Evolutionary conservation across 1,140 invertebrate genomes (phyloP), one percentile per base, ranked within the genome.

Genomic region (Trissolcus basalis): DNA sequence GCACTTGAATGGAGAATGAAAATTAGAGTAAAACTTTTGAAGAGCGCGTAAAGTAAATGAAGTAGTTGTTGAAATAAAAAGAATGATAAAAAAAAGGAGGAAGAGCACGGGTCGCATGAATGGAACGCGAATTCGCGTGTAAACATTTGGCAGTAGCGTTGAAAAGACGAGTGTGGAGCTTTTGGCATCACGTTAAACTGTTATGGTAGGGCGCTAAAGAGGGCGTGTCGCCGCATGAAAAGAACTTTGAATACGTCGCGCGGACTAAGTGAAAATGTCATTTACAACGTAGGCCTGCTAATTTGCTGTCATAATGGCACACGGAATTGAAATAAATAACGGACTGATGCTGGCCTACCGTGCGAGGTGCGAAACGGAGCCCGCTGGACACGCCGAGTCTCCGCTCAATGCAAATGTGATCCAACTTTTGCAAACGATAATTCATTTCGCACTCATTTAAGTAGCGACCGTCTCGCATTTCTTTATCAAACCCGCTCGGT

Each of bases 281-380:
- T 85, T 84, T 77, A 79, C 67, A 69, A 33, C 53, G 63, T 73
- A 71, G 77, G 77, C 81, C 81, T 55, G 83, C 83, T 85, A 84
- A 85, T 85, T 84, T 81, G 64, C 80, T 79, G 70, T 65, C 83
- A 83, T 85, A 85, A 85, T 85, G 81, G 65, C 77, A 72, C 55
- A 70, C 64, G 67, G 67, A 71, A 82, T 84, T 69, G 75, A 80
- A 79, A 85, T 84, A 85, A 85, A 85, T 85, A 85, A 85, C 76
- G 80, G 70, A 65, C 69, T 63, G 69, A 83, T 78, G 83, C 79
- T 79, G 80, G 65, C 36, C 65, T 48, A 61, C 39, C 76, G 71
- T 58, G 47, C 13, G 56, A 84, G 84, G 83, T 85, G 84, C 80
- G 44, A 85, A 85, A 82, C 80, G 83, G 74, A 78, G 72, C 75